phyloP scores from a whole-genome alignment of 2,888 invertebrate species.

The Cheilosia urbana region DNA sequence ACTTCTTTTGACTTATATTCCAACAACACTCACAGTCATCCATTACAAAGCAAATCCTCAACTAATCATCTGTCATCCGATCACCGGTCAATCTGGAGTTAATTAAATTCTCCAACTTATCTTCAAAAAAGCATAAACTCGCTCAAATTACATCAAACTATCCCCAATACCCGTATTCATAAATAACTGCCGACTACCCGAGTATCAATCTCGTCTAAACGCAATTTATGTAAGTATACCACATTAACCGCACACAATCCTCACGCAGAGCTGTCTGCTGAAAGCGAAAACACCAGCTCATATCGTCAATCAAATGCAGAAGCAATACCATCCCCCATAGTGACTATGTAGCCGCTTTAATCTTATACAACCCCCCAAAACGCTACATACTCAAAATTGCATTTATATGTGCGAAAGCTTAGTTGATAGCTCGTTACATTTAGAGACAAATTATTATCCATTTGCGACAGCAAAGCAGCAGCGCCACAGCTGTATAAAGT shows the following conservation, averaged over 20 bases:
- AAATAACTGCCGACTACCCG: neutral
- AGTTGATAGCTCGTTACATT: slow-evolving; percentile 59
- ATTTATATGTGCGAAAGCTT: slow-evolving; percentile 46
- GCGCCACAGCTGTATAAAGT: slow-evolving; percentile 11
- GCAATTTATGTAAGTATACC: slow-evolving; percentile 46
- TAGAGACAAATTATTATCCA: slow-evolving; percentile 68
- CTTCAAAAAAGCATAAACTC: slow-evolving; percentile 17
- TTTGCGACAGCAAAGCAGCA: slow-evolving; percentile 34
- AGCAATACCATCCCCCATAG: slow-evolving; percentile 28
- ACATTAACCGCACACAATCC: slow-evolving; percentile 49
- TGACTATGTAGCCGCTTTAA: neutral
- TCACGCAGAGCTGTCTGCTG: slow-evolving; percentile 1
- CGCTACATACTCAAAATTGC: slow-evolving; percentile 33
- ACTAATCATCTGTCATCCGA: too few species aligned
- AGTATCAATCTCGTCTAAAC: slow-evolving; percentile 23
- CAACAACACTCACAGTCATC: too few species aligned
- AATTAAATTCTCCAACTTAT: slow-evolving; percentile 24
- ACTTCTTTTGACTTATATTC: too few species aligned
- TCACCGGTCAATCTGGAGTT: neutral
- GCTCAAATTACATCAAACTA: slow-evolving; percentile 32
- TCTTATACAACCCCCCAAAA: slow-evolving; percentile 1
- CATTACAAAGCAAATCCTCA: too few species aligned
- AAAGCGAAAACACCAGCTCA: slow-evolving; percentile 42
- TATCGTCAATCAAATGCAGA: slow-evolving; percentile 63
- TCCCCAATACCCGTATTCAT: slow-evolving; percentile 25